Base-by-base conservation (phyloP, 2,888 invertebrate genomes). In the Neoascia interrupta region DNA sequence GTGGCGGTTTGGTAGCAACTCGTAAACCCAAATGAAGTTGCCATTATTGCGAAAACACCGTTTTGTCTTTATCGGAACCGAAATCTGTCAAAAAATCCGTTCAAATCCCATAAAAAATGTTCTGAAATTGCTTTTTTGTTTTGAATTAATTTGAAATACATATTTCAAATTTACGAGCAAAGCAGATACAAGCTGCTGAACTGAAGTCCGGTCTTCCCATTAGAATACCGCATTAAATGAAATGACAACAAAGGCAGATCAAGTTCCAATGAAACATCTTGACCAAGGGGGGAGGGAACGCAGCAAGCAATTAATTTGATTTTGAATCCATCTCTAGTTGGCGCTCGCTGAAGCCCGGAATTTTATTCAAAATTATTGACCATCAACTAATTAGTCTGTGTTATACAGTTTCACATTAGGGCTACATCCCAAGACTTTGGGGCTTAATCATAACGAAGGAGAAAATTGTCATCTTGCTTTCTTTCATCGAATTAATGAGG, bases 361-460 rank as follows among this genome's bases (percentile, higher is more conserved):
- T 60, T 75, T 66, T 76, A 70, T 76, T 70, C 63, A 47, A 64
- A 53, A 60, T 64, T 58, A 75, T 43, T 69, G 70, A 47, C 56
- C 63, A 75, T 72, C 60, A 43, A 36, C 72, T 76, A 76, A 76
- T 76, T 72, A 76, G 76, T 76, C 72, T 64, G 64, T 56, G 37
- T 58, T 69, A 69, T 69, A 56, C 51, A 51, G 47, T 60, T 53
- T 47, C 58, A 58, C 70, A 64, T 76, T 70, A 21, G 41, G 36
- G 23, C 5, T n/a, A 28, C 16, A 23, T 53, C 36, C 15, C 3
- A 39, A 23, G 8, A 13, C 15, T 16, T 13, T 23, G 8, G 10
- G 11, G 26, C 23, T 47, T 15, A 37, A 51, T 60, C 18, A 61
- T 49, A 49, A 1, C n/a, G 13, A 43, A 31, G 11, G 41, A 56